Evolutionary conservation across 2,797 vertebrate species (phyloP).

Genomic region (Macrochelys suwanniensis): DNA sequence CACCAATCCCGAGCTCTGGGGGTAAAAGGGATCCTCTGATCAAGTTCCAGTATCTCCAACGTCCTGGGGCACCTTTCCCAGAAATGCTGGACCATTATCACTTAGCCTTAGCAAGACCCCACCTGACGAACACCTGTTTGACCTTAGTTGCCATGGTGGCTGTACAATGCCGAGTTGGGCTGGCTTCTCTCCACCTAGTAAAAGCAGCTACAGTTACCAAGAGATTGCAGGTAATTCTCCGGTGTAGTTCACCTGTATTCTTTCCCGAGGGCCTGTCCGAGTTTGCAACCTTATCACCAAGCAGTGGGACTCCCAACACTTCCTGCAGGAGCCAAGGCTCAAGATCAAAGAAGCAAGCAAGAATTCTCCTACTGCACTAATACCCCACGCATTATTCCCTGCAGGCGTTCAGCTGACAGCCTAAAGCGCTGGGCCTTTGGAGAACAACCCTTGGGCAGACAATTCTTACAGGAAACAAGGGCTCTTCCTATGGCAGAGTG

Average conservation of each 20-base stretch:
- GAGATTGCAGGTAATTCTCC: background rate
- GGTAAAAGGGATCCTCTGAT: too few relatives aligned
- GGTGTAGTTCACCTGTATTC: background rate
- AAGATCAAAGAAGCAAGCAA: background rate
- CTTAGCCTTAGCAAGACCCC: background rate
- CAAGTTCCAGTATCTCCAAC: background rate
- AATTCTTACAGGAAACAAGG: background rate
- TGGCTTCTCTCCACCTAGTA: background rate
- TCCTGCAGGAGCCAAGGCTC: background rate
- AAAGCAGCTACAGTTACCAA: background rate
- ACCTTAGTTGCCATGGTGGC: background rate
- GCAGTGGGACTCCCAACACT: background rate
- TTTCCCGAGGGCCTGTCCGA: background rate
- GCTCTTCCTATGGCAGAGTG: background rate
- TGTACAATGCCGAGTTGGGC: background rate
- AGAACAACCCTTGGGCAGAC: background rate
- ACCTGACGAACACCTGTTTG: background rate
- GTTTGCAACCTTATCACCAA: background rate
- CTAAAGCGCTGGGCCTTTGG: background rate
- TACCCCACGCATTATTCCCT: background rate
- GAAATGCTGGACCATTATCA: background rate
- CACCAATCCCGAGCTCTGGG: too few relatives aligned
- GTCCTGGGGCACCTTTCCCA: background rate
- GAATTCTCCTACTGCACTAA: background rate
- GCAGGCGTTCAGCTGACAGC: background rate